Evolutionary conservation across 2,113 vertebrate genomes (phyloP).

Genomic region (Cathartes aura): DNA sequence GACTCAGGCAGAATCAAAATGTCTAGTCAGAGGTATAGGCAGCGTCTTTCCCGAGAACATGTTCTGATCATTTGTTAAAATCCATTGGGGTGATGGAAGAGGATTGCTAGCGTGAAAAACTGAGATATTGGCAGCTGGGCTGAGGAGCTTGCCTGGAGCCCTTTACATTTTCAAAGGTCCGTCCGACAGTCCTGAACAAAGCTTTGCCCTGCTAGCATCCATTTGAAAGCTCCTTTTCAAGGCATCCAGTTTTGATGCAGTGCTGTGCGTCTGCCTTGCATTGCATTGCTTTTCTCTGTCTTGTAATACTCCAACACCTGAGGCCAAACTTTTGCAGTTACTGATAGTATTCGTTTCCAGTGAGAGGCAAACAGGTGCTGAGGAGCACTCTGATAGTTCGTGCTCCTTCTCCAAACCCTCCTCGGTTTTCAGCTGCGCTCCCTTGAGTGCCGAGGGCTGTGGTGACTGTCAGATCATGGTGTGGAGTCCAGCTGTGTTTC

Average conservation of each 20-base stretch:
- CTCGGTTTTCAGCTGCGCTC: neutral
- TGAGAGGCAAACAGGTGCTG: rapidly evolving
- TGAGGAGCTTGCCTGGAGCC: neutral
- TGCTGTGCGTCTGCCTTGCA: neutral
- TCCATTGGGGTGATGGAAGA: neutral
- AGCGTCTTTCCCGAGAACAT: rapidly evolving
- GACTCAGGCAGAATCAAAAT: neutral
- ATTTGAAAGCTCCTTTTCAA: neutral
- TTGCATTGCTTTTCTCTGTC: neutral
- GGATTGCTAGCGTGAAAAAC: neutral
- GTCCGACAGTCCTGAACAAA: neutral
- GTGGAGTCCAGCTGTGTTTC: neutral
- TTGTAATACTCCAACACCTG: neutral
- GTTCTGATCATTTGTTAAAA: neutral
- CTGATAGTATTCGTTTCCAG: rapidly evolving
- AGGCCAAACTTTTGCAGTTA: neutral
- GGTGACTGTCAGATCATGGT: neutral
- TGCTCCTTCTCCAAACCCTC: neutral
- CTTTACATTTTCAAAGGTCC: neutral
- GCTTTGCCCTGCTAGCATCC: neutral
- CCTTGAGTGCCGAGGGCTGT: neutral
- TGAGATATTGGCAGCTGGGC: neutral
- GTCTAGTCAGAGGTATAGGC: neutral
- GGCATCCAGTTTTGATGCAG: neutral
- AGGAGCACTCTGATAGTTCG: neutral